These are phyloP conservation scores for Albula glossodonta DNA, from an alignment of 2,113 vertebrate species.

Conservation along the genomic window DNA sequence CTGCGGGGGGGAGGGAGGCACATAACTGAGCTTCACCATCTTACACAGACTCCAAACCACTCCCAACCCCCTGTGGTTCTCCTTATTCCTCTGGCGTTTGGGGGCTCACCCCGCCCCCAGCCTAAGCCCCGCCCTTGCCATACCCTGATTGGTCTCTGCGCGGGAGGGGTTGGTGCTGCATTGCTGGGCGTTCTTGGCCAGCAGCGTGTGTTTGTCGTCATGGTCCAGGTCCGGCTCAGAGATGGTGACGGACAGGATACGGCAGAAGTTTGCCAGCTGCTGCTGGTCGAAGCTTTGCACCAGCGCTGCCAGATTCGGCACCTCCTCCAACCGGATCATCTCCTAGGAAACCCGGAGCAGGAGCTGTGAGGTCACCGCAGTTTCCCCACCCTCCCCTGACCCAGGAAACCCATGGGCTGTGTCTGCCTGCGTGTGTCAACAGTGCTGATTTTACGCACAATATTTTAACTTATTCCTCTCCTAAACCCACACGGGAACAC, in stretches of 20 bases:
- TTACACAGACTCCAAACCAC: too few relatives aligned
- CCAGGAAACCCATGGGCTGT: too few relatives aligned
- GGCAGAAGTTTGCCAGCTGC: slow-evolving; percentile 97
- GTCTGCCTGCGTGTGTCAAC: too few relatives aligned
- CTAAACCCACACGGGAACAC: too few relatives aligned
- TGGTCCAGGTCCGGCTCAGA: slow-evolving; percentile 94
- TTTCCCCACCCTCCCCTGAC: neutral
- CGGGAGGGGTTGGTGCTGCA: slow-evolving; percentile 84
- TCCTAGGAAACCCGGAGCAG: slow-evolving; percentile 71
- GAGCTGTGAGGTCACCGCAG: too few relatives aligned
- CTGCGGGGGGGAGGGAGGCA: slow-evolving; percentile 53
- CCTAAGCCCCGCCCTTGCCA: neutral
- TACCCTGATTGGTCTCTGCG: slow-evolving; percentile 96
- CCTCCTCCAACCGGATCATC: slow-evolving; percentile 95
- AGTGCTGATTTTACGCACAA: too few relatives aligned
- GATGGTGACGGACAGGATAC: slow-evolving; percentile 96
- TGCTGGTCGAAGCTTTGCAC: slow-evolving; percentile 98
- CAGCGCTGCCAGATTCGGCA: slow-evolving; percentile 86
- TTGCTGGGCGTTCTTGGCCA: slow-evolving; percentile 95
- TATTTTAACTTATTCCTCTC: too few relatives aligned
- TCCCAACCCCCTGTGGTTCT: too few relatives aligned
- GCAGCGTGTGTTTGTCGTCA: slow-evolving; percentile 94
- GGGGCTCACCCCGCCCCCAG: too few relatives aligned
- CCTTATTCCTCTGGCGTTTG: too few relatives aligned
- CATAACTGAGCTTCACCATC: too few relatives aligned